A percentile compares a stretch with the other conserved stretches of the same genome.
Conservation (phyloP, 2,888 invertebrate genomes). For the Nemurella pictetii region DNA sequence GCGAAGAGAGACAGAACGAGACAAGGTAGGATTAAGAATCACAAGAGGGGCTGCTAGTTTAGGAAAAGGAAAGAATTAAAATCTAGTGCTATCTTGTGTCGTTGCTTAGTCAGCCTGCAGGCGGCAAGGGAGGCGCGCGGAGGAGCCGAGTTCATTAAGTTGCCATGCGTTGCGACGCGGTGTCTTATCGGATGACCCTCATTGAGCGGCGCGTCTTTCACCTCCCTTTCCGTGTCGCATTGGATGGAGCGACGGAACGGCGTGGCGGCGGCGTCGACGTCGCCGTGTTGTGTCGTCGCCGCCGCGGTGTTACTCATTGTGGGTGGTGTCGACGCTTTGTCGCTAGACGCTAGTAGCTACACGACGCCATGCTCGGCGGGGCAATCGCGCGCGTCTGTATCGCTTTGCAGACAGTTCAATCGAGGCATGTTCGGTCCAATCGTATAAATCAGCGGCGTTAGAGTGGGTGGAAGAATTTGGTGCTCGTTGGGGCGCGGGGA, state of each 20-base stretch:
- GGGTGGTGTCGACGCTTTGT: conserved; percentile 8
- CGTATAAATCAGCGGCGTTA: conserved; percentile 5
- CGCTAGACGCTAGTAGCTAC: background rate
- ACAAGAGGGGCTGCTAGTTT: background rate
- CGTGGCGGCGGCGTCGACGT: background rate
- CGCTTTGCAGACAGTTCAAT: background rate
- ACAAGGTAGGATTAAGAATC: background rate
- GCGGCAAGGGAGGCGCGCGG: background rate
- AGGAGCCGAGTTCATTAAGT: background rate
- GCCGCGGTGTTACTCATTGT: background rate
- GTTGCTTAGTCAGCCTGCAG: background rate
- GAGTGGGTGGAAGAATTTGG: background rate
- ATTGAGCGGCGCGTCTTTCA: conserved; percentile 22
- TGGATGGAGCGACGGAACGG: conserved; percentile 20
- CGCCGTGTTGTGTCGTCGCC: conserved; percentile 30
- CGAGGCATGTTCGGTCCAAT: background rate
- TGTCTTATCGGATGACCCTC: conserved; percentile 35
- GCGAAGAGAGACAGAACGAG: background rate
- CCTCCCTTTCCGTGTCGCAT: conserved; percentile 37
- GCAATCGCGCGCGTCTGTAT: background rate
- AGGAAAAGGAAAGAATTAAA: background rate
- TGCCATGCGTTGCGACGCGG: background rate
- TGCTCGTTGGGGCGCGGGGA: background rate
- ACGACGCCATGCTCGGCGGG: background rate
- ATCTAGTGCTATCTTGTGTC: background rate